Evolutionary conservation across 2,888 invertebrate genomes (phyloP).

Genomic region (Hesperia comma): DNA sequence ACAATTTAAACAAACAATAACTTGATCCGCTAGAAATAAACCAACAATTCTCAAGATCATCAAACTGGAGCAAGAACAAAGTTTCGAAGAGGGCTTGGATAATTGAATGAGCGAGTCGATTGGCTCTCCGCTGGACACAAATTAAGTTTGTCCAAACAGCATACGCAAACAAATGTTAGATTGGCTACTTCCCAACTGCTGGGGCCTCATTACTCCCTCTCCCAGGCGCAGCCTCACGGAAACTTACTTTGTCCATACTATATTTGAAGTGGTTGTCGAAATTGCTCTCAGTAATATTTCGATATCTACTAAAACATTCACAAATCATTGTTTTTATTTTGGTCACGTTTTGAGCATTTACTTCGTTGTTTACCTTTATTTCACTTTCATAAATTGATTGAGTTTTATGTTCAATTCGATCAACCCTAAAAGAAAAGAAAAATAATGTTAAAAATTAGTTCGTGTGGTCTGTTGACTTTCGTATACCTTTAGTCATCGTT

Average conservation of each 20-base stretch:
- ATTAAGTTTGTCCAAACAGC: slow-evolving; percentile 13
- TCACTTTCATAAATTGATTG: no score
- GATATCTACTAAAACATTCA: no score
- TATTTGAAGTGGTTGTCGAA: background rate
- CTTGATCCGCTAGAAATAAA: background rate
- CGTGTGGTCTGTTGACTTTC: no score
- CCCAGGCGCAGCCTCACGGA: background rate
- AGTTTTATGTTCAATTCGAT: no score
- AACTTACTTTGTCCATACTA: background rate
- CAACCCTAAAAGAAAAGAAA: no score
- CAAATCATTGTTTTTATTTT: no score
- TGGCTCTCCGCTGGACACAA: slow-evolving; percentile 38
- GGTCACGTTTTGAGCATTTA: no score
- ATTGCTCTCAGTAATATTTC: no score
- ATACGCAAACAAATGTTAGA: slow-evolving; percentile 1
- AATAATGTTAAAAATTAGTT: no score
- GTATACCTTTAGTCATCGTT: no score
- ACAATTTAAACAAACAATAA: background rate
- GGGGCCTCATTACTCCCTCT: background rate
- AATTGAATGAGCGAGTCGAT: slow-evolving; percentile 32
- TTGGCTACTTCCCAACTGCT: slow-evolving; percentile 4
- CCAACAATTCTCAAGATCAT: background rate
- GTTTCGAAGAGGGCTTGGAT: slow-evolving; percentile 3
- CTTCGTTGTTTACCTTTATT: no score
- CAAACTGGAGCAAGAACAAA: slow-evolving; percentile 2